Base-by-base conservation (phyloP, 2,888 invertebrate species). In the Pyrochroa serraticornis region DNA sequence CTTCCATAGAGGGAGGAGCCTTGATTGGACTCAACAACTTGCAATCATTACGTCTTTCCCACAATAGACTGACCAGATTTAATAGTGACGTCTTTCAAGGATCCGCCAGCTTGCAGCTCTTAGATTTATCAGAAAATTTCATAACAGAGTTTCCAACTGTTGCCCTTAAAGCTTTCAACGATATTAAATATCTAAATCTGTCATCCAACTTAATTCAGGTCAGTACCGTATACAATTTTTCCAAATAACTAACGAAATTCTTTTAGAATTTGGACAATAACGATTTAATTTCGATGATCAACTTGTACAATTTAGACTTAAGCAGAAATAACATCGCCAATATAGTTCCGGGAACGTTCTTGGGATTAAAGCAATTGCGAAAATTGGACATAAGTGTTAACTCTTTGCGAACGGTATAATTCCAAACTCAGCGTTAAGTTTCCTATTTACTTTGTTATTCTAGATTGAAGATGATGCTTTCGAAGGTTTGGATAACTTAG, bases 401-500 rank as follows among this genome's bases (percentile, higher is more conserved):
- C 75, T 90, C 92, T 1, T 80, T 95, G 39, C 83, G 95, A 75
- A 93, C 93, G 69, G 93, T 94, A 81, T 5, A 83, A 85, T 82
- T 54, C 10, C 2, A 35, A 37, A 14, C 0, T 13, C 39, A 10
- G 2, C 39, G 9, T 34, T 12, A n/a, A 35, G 30, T 31, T 12
- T 31, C 14, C 13, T 32, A n/a, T 38, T 43, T 33, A 43, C 7
- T 39, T 38, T 50, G 59, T 49, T 38, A 50, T 80, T 80, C 38
- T 79, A 93, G 93, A 89, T 95, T 58, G 93, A 94, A 80, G 93
- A 93, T 69, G 92, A 92, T 63, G 91, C 92, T 0, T 90, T 95
- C 70, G 92, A 93, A 73, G 94, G 94, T 0, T 78, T 95, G 61
- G 85, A 87, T 32, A 89, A 85, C 66, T 80, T 95, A 9, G 87